phyloP scores from a whole-genome alignment of 2,797 vertebrate genomes.

The Sebastes minor region DNA sequence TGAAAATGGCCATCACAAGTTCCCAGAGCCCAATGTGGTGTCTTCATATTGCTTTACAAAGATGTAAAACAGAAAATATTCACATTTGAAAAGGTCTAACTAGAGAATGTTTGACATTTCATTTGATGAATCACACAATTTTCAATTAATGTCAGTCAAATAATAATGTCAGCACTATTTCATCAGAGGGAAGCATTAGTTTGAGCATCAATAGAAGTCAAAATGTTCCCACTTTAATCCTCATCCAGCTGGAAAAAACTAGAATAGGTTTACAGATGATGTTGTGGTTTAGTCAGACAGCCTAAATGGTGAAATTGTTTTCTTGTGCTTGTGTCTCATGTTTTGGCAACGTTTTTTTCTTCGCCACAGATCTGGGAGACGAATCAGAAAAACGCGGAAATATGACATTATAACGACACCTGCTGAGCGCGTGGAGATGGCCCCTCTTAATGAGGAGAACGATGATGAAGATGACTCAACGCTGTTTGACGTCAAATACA shows the following conservation, averaged over 20 bases:
- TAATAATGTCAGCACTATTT: background rate
- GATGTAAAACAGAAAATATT: background rate
- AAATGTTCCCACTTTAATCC: background rate
- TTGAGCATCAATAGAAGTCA: background rate
- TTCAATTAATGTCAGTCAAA: background rate
- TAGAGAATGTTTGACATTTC: background rate
- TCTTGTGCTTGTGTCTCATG: background rate
- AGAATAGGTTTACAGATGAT: background rate
- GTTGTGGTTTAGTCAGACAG: background rate
- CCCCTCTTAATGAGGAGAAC: constrained; percentile 93
- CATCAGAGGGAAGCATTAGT: background rate
- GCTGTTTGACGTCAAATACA: constrained; percentile 97
- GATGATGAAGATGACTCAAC: constrained; percentile 95
- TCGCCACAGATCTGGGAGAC: constrained; percentile 86
- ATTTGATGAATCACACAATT: background rate
- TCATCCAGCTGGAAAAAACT: background rate
- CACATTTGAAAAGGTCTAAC: background rate
- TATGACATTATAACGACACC: constrained; percentile 98
- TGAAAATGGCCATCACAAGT: background rate
- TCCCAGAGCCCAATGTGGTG: background rate
- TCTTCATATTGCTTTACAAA: background rate
- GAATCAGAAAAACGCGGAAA: constrained; percentile 92
- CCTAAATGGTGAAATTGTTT: background rate
- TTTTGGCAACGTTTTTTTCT: constrained; percentile 4
- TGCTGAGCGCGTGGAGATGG: constrained; percentile 95